Evolutionary conservation across 2,888 invertebrate genomes (phyloP).

Genomic region (Apamea monoglypha): DNA sequence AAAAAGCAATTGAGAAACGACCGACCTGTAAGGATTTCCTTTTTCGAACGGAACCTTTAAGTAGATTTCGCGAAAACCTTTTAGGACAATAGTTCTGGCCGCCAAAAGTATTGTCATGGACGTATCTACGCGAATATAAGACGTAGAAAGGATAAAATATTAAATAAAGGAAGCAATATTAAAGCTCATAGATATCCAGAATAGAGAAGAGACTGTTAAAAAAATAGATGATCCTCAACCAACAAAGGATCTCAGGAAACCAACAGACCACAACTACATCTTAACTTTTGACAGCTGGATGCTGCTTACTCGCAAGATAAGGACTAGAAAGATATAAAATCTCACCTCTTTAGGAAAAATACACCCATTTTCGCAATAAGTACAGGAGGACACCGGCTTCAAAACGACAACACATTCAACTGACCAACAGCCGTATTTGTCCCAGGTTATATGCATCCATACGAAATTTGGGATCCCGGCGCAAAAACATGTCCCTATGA

Average conservation of each 20-base stretch:
- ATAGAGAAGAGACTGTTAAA: neutral
- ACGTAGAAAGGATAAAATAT: neutral
- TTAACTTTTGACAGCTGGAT: neutral
- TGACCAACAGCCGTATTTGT: constrained; percentile 75
- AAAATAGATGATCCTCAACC: neutral
- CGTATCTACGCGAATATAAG: neutral
- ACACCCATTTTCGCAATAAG: constrained; percentile 78
- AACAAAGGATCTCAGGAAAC: constrained; percentile 17
- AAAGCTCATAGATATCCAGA: neutral
- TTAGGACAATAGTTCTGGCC: constrained; percentile 6
- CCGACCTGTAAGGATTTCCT: neutral
- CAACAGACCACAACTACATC: constrained; percentile 17
- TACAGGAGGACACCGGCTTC: constrained; percentile 66
- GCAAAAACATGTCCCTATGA: constrained; percentile 68
- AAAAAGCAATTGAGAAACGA: constrained; percentile 20
- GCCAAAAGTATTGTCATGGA: neutral
- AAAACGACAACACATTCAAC: constrained; percentile 73
- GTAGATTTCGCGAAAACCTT: constrained; percentile 18
- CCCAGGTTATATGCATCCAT: constrained; percentile 83
- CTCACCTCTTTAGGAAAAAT: constrained; percentile 81
- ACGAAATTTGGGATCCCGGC: constrained; percentile 72
- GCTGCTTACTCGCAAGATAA: constrained; percentile 9
- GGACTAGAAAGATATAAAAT: constrained; percentile 48
- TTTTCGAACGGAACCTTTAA: neutral
- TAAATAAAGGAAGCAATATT: neutral